phyloP scores from a whole-genome alignment of 2,888 invertebrate species.

The Ornithoptera priamus region DNA sequence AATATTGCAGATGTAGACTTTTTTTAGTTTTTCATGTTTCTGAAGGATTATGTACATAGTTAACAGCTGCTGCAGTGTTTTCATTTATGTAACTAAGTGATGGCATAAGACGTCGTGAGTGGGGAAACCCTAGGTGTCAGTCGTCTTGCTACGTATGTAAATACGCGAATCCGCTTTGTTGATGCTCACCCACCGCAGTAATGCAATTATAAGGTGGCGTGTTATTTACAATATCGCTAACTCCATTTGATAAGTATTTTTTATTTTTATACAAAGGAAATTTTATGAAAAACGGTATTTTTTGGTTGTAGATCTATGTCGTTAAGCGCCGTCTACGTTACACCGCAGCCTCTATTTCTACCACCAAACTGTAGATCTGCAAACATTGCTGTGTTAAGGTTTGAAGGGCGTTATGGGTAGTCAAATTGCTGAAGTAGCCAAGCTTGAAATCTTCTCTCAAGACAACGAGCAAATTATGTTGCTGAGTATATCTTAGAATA shows the following conservation, averaged over 20 bases:
- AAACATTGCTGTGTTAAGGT: too few species aligned
- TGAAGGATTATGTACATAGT: not conserved
- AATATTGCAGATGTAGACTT: too few species aligned
- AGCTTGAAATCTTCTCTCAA: too few species aligned
- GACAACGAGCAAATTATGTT: too few species aligned
- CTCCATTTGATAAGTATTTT: conserved; percentile 13
- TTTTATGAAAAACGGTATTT: not conserved
- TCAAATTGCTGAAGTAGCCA: too few species aligned
- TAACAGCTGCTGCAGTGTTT: conserved; percentile 3
- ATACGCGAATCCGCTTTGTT: conserved; percentile 67
- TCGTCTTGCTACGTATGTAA: conserved; percentile 55
- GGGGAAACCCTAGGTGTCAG: conserved; percentile 71
- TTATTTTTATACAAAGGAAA: conserved; percentile 12
- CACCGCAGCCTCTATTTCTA: too few species aligned
- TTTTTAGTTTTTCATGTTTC: too few species aligned
- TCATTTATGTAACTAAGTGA: conserved; percentile 35
- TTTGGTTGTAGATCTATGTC: too few species aligned
- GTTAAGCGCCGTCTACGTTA: too few species aligned
- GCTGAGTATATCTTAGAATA: too few species aligned
- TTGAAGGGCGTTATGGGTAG: too few species aligned
- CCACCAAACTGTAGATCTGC: too few species aligned
- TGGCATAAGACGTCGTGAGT: conserved; percentile 46
- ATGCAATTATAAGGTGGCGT: conserved; percentile 56
- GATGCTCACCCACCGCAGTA: conserved; percentile 57
- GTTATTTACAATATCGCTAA: conserved; percentile 32